Evolutionary conservation across 2,888 invertebrate species (phyloP).

Genomic region (Tuta absoluta): DNA sequence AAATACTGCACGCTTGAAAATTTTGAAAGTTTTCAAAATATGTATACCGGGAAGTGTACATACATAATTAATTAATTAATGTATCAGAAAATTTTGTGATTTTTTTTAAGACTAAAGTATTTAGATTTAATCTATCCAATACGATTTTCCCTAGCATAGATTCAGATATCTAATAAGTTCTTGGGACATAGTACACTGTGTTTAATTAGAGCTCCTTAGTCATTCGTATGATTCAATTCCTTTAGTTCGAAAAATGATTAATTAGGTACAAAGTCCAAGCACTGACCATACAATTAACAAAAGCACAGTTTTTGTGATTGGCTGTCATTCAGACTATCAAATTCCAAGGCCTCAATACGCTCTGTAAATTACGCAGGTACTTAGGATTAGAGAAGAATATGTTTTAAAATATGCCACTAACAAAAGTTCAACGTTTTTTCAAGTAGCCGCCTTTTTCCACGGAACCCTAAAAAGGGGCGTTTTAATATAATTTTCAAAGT

Average conservation of each 20-base stretch:
- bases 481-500: conserved; percentile 7
- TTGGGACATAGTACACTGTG: background rate
- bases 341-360: background rate
- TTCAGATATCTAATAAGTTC: background rate
- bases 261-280: background rate
- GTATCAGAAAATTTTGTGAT: background rate
- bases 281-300: background rate
- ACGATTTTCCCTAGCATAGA: background rate
- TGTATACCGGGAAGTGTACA: no score
- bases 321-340: background rate
- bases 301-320: background rate
- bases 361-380: background rate
- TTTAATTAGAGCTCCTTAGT: background rate
- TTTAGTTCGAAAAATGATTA: no score
- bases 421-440: background rate
- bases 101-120: background rate
- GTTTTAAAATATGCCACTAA: background rate
- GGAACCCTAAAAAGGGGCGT: conserved; percentile 14
- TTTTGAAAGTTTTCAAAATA: no score
- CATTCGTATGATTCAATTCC: background rate
- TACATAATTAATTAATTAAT: background rate
- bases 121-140: background rate
- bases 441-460: background rate
- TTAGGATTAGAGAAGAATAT: background rate
- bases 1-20: no score